Evolutionary conservation across 2,797 vertebrate genomes (phyloP).

Genomic region (Pangasius larnaudii): DNA sequence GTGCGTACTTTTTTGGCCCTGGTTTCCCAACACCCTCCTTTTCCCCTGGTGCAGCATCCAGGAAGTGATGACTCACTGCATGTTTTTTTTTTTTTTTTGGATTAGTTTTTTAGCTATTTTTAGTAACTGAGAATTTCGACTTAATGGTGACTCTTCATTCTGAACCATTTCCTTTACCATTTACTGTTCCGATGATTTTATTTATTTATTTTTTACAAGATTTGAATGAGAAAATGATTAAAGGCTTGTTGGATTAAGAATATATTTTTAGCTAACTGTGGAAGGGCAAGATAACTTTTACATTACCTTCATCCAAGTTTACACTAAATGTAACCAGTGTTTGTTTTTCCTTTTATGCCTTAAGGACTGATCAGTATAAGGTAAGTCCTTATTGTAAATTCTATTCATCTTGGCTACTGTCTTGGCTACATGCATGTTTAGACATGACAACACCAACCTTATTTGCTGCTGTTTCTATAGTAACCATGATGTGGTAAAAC

Average conservation of each 20-base stretch:
- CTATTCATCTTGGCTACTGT: neutral
- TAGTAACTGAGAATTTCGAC: slow-evolving; percentile 12
- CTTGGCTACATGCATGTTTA: neutral
- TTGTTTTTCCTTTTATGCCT: neutral
- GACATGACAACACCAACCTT: no score
- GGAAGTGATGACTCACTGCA: slow-evolving; percentile 24
- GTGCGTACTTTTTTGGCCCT: neutral
- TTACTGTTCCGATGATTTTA: neutral
- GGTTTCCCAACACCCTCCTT: slow-evolving; percentile 15
- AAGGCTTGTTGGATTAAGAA: neutral
- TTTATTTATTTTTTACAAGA: neutral
- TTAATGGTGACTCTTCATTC: neutral
- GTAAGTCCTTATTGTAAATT: neutral
- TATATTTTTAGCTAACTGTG: neutral
- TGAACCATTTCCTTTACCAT: neutral
- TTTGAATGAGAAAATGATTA: neutral
- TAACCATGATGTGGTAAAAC: neutral
- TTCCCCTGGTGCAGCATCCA: slow-evolving; percentile 18
- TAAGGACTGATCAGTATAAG: neutral
- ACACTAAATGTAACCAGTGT: neutral
- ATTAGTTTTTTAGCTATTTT: slow-evolving; percentile 18
- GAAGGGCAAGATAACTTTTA: neutral
- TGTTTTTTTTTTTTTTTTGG: neutral
- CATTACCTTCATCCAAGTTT: neutral
- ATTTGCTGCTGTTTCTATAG: neutral